Conservation (phyloP, 2,113 vertebrate genomes). For the Vidua chalybeata region DNA sequence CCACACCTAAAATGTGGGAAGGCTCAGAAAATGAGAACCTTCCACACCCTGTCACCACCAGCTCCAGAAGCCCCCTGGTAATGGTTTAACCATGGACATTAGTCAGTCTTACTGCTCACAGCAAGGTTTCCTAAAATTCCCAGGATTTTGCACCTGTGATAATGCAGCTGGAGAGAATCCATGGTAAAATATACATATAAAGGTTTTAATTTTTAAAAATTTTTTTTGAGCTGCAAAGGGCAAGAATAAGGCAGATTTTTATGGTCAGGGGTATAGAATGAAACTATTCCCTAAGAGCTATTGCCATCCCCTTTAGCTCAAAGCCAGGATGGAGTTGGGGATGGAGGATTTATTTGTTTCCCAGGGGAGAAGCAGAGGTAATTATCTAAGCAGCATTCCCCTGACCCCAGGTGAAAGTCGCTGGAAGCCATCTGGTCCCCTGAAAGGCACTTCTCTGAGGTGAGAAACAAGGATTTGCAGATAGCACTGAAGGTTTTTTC, state of each 20-base stretch:
- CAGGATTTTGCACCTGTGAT: not conserved
- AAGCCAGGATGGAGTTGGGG: not conserved
- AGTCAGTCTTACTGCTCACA: not conserved
- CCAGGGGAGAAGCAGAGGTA: not conserved
- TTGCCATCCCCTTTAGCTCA: not conserved
- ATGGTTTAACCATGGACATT: accelerated
- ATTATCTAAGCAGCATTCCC: not conserved
- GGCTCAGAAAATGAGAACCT: not conserved
- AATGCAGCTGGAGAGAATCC: not conserved
- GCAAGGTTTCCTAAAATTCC: not conserved
- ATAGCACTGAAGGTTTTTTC: not conserved
- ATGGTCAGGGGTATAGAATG: not conserved
- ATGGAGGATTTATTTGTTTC: not conserved
- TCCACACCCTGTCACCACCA: not conserved
- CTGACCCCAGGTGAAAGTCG: not conserved
- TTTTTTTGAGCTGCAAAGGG: not conserved
- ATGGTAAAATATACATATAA: not conserved
- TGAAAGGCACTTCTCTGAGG: not conserved
- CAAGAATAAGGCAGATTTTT: not conserved
- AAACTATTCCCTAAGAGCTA: not conserved
- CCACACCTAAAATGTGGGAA: not conserved
- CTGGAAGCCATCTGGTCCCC: not conserved
- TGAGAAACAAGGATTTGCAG: not conserved
- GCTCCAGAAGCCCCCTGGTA: not conserved
- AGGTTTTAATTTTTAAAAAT: not conserved